A percentile compares a stretch with the other conserved stretches of the same genome.
phyloP scores from a whole-genome alignment of 2,888 invertebrate genomes.

The Crepidodera aurea region DNA sequence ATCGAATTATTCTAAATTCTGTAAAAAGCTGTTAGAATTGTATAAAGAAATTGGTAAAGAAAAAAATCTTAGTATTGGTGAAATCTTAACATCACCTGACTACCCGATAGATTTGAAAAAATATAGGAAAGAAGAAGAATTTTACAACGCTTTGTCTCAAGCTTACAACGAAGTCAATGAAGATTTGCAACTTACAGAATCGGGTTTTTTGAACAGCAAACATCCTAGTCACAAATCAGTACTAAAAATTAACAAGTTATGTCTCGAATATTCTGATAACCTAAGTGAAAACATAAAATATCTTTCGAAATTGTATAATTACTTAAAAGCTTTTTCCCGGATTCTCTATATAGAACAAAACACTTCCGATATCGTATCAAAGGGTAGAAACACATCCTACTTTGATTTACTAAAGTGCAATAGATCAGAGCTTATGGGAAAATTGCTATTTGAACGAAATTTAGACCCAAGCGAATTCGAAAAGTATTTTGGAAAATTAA shows the following conservation, averaged over 20 bases:
- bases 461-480: conserved; percentile 75
- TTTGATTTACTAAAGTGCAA: conserved; percentile 66
- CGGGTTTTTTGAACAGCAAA: conserved; percentile 62
- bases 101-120: conserved; percentile 47
- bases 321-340: conserved; percentile 67
- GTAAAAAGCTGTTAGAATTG: conserved; percentile 47
- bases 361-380: conserved; percentile 53
- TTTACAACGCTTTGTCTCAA: conserved; percentile 57
- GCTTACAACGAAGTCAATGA: conserved; percentile 63
- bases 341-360: conserved; percentile 58
- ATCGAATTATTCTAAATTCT: conserved; percentile 51
- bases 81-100: conserved; percentile 50
- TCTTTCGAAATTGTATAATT: conserved; percentile 67
- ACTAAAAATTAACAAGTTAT: conserved; percentile 65
- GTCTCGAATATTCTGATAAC: conserved; percentile 48
- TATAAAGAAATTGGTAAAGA: conserved; percentile 45
- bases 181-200: conserved; percentile 44
- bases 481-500: conserved; percentile 71
- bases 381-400: conserved; percentile 59
- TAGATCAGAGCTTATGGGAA: conserved; percentile 70
- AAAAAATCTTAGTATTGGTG: conserved; percentile 44
- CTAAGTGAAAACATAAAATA: conserved; percentile 53
- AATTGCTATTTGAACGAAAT: conserved; percentile 73
- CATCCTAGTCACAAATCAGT: conserved; percentile 65
- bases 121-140: conserved; percentile 46